Evolutionary conservation across 2,888 invertebrate species (phyloP).

Genomic region (Sialis lutaria): DNA sequence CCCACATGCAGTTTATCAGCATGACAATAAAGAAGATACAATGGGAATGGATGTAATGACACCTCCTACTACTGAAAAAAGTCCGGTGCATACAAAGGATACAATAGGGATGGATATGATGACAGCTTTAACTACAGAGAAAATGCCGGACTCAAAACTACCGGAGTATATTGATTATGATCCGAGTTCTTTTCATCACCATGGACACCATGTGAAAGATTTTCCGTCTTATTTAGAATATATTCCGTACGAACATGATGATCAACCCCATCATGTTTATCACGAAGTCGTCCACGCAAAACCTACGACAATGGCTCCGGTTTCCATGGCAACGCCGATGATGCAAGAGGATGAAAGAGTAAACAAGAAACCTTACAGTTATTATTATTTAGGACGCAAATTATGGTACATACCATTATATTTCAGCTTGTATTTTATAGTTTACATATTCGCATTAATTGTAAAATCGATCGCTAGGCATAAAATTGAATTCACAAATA

Average conservation of each 20-base stretch:
- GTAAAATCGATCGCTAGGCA: constrained; percentile 55
- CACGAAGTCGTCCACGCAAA: constrained; percentile 20
- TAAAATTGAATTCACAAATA: constrained; percentile 46
- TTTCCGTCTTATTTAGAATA: background rate
- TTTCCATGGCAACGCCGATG: constrained; percentile 14
- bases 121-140: background rate
- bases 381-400: constrained; percentile 57
- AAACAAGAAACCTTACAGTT: constrained; percentile 43
- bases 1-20: constrained; percentile 17
- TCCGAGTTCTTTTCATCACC: constrained; percentile 18
- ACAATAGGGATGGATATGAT: background rate
- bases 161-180: constrained; percentile 21
- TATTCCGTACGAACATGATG: background rate
- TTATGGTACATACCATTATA: constrained; percentile 59
- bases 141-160: constrained; percentile 13
- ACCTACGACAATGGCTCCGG: constrained; percentile 18
- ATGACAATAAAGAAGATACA: background rate
- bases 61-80: background rate
- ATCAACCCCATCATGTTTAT: constrained; percentile 21
- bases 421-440: constrained; percentile 52
- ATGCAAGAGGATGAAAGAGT: constrained; percentile 37
- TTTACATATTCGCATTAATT: constrained; percentile 53
- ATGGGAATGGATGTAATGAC: background rate
- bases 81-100: background rate
- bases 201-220: constrained; percentile 10